Base-by-base conservation (phyloP, 1,140 invertebrate species). In the Sminthurides bifidus region DNA sequence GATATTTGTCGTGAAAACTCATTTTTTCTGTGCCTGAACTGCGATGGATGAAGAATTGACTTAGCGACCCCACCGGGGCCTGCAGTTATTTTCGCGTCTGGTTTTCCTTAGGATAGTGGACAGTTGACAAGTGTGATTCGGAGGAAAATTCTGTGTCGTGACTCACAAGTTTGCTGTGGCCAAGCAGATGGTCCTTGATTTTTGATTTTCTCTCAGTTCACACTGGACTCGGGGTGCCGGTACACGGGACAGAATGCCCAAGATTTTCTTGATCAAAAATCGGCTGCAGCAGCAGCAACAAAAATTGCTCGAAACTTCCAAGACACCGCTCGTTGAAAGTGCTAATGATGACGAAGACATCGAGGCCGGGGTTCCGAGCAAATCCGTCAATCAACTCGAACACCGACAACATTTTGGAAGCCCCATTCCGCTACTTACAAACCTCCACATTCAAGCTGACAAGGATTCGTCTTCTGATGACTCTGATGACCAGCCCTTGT, bases 231-330 rank as follows among this genome's bases (percentile, higher is more conserved):
- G 23, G 21, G 27, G 37, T 26, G 1, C 14, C 23, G 19, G n/a
- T 30, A 8, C 37, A 48, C 44, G 14, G 37, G 23, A 19, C 1
- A 62, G 51, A 38, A 90, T 90, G 87, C 86, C 86, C 74, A 89
- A 90, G 76, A 88, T 90, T 70, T 90, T 88, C 71, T 71, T 87
- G 59, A 86, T 89, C 66, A 89, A 88, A 72, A 86, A 88, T 69
- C 78, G 86, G 66, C 75, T 89, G 75, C 84, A 85, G 63, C 83
- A 87, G 79, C 86, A 89, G 77, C 87, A 89, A 73, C 75, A 84
- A 66, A 78, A 81, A 53, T 71, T 88, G 65, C 73, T 84, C 66
- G 85, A 87, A 67, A 79, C 81, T 35, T 84, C 87, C 70, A 85
- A 86, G 62, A 46, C 63, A 35, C 44, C 61, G 21, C 30, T 54